Base-by-base conservation (phyloP, 2,113 vertebrate genomes). In the Empidonax traillii region DNA sequence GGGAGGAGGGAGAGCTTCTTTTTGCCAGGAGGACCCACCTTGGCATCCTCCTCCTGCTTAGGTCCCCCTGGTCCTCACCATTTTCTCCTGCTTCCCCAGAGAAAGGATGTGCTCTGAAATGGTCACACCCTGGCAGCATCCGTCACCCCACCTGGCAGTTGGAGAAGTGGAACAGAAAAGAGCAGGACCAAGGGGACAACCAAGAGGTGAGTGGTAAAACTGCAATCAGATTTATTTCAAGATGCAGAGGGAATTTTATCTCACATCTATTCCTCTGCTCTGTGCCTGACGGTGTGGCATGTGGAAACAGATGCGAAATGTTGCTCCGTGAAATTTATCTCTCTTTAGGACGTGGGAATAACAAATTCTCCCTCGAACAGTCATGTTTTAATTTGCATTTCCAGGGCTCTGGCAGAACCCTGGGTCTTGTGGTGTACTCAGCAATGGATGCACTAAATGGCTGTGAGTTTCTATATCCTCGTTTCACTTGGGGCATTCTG, bases 221-320 rank as follows among this genome's bases (percentile, higher is more conserved):
- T 76, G 44, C 66, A 82, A 44, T 23, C 1, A 6, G 39, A 63
- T 82, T 55, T 55, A 39, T 75, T 90, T 68, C 21, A 5, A 39
- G 66, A 23, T 14, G 30, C 71, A 87, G 39, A 69, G 85, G 69
- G 78, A 79, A 67, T 85, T 90, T 67, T 51, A 16, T 59, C 58
- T 85, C 39, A 2, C 3, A 15, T 33, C 52, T 14, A 1, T 55
- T 30, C 56, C 66, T 24, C 43, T 21, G 41, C 65, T 61, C 56
- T 59, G 68, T 16, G 35, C 58, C 68, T 19, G 75, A 10, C 0
- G 0, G 69, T 14, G 28, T 0, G 0, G 59, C 0, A 0, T 3
- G 27, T 6, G 33, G 49, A 74, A 74, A 37, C 66, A 49, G 85
- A 61, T 58, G 67, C 73, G 87, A 79, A 74, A 61, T 1, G 17